A percentile compares a stretch with the other conserved stretches of the same genome.
These are phyloP conservation scores for Dasyornis broadbenti DNA, from an alignment of 2,113 vertebrate genomes.

Conservation along the genomic window DNA sequence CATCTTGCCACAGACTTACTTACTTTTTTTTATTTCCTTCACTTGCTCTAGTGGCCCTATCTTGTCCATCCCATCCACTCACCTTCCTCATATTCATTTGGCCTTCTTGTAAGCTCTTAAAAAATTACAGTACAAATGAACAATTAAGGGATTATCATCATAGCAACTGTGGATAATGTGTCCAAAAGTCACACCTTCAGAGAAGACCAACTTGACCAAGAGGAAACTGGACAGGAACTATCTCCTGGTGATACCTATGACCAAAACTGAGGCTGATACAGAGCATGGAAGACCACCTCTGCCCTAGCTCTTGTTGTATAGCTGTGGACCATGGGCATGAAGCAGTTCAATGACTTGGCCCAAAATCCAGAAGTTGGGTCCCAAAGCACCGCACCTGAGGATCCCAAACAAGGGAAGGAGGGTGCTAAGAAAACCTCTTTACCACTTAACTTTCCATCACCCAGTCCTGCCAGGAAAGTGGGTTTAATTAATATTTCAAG, in stretches of 20 bases:
- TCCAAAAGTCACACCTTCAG: background rate
- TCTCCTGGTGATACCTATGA: background rate
- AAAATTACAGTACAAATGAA: background rate
- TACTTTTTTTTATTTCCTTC: background rate
- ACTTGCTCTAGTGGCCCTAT: background rate
- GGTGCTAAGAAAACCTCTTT: background rate
- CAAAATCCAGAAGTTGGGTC: background rate
- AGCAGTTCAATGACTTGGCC: background rate
- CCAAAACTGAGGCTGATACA: background rate
- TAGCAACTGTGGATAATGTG: background rate
- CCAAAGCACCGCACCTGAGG: background rate
- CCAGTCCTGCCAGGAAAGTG: background rate
- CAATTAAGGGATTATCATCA: background rate
- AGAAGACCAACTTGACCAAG: background rate
- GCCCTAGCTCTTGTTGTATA: background rate
- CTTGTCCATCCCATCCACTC: background rate
- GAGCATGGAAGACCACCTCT: background rate
- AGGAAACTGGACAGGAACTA: background rate
- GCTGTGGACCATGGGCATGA: background rate
- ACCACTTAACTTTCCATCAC: background rate
- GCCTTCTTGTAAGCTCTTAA: background rate
- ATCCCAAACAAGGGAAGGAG: background rate
- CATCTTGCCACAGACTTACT: background rate
- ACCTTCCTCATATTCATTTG: background rate
- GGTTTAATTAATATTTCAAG: background rate